Evolutionary conservation across 2,797 vertebrate genomes (phyloP).

Genomic region (Anolis apletophallus): DNA sequence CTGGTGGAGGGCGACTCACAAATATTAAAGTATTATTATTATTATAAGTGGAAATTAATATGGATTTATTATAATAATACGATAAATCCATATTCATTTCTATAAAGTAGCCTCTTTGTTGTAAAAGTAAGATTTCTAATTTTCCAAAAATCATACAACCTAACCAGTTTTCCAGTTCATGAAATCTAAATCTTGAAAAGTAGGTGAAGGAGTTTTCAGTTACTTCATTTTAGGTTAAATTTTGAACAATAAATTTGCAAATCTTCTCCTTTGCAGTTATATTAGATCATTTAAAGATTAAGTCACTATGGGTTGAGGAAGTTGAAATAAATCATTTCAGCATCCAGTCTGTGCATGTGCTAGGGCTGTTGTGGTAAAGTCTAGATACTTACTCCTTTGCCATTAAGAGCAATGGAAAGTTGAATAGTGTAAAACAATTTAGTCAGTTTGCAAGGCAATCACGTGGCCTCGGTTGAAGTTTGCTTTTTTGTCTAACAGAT

Average conservation of each 20-base stretch:
- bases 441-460: background rate
- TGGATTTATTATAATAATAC: background rate
- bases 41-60: background rate
- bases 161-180: background rate
- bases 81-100: no score
- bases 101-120: background rate
- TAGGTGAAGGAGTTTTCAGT: background rate
- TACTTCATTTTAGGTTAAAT: background rate
- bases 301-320: background rate
- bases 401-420: background rate
- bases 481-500: background rate
- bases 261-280: background rate
- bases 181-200: background rate
- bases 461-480: background rate
- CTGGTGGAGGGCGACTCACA: no score
- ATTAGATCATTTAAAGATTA: background rate
- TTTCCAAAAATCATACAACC: background rate
- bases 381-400: background rate
- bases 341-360: background rate
- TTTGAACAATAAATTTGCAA: background rate
- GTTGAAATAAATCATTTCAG: background rate
- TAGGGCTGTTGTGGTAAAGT: background rate
- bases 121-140: background rate
- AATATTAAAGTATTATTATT: no score
- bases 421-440: background rate